A percentile compares a stretch with the other conserved stretches of the same genome.
Evolutionary conservation across 2,113 vertebrate species (phyloP).

Genomic region (Chaetura pelagica): DNA sequence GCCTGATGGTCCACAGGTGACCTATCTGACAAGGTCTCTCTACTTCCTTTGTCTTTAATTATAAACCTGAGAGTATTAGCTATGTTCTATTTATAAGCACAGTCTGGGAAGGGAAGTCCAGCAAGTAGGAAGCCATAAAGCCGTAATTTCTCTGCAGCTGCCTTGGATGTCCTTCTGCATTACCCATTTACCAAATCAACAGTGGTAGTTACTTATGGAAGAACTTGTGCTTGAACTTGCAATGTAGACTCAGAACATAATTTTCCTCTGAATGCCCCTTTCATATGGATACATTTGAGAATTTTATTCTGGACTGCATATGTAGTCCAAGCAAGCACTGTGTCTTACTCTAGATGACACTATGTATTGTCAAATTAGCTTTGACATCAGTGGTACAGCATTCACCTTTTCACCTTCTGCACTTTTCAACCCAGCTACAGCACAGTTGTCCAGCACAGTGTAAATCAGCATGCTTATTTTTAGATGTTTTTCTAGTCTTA

Average conservation of each 20-base stretch:
- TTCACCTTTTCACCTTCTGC: neutral
- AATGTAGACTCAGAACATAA: neutral
- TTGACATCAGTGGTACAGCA: neutral
- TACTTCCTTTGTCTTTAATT: neutral
- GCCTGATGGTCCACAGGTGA: neutral
- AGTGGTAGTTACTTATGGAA: neutral
- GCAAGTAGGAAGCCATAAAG: neutral
- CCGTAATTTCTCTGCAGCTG: neutral
- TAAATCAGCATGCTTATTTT: neutral
- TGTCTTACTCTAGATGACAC: neutral
- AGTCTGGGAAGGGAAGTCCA: neutral
- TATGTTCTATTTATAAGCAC: neutral
- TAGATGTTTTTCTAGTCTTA: neutral
- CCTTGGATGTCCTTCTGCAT: neutral
- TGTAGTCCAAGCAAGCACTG: neutral
- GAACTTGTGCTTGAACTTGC: neutral
- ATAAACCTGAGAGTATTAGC: neutral
- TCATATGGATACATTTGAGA: neutral
- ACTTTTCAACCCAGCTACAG: neutral
- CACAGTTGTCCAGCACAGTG: neutral
- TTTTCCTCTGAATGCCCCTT: neutral
- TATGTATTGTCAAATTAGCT: neutral
- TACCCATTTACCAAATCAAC: neutral
- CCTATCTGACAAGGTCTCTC: neutral
- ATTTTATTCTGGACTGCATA: neutral